Evolutionary conservation across 2,797 vertebrate species (phyloP).

Genomic region (Pterois miles): DNA sequence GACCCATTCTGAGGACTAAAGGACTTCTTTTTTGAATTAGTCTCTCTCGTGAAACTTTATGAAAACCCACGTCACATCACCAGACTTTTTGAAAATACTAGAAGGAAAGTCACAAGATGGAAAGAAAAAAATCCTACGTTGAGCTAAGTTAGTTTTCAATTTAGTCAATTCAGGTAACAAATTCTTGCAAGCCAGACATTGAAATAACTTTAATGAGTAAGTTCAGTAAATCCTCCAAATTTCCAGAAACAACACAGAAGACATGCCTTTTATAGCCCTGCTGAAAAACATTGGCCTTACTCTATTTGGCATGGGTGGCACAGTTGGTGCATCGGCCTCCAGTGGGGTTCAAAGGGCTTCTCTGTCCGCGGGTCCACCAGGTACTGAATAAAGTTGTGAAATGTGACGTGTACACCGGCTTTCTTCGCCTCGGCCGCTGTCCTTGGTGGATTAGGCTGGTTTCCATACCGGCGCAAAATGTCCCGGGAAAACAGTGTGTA

Average conservation of each 20-base stretch:
- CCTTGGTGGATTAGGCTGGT: slow-evolving; percentile 79
- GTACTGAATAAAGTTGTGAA: slow-evolving; percentile 92
- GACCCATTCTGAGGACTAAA: not conserved
- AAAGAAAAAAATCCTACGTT: not conserved
- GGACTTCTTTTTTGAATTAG: not conserved
- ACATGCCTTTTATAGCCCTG: not conserved
- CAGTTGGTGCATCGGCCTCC: slow-evolving; percentile 90
- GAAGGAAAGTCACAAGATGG: not conserved
- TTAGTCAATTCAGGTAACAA: not conserved
- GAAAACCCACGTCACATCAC: not conserved
- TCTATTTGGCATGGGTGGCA: slow-evolving; percentile 91
- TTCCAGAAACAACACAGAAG: not conserved
- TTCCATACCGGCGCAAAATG: slow-evolving; percentile 86
- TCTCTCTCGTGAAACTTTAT: not conserved
- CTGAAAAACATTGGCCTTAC: slow-evolving; percentile 6
- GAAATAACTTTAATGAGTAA: not conserved
- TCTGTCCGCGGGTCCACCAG: slow-evolving; percentile 89
- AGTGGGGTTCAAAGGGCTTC: slow-evolving; percentile 91
- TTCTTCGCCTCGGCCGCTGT: slow-evolving; percentile 84
- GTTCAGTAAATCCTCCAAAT: not conserved
- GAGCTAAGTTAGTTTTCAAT: not conserved
- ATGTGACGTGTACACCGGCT: slow-evolving; percentile 84
- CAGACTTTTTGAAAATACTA: not conserved
- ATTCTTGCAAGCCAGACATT: not conserved
- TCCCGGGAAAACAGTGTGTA: slow-evolving; percentile 67